Conservation (phyloP, 2,888 invertebrate species). For the Trilocha varians region DNA sequence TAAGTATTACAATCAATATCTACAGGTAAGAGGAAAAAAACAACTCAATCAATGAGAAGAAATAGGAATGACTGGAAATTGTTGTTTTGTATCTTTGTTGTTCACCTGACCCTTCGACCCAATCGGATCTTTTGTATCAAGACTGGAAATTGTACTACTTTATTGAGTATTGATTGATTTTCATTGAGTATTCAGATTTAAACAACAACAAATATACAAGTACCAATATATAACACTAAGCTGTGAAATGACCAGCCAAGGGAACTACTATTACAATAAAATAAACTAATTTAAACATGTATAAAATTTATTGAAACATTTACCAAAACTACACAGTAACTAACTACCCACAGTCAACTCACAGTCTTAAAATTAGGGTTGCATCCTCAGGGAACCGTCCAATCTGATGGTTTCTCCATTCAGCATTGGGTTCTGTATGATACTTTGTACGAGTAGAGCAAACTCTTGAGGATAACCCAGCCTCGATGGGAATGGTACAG, state of each 20-base stretch:
- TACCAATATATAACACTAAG: no score
- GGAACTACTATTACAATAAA: background rate
- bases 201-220: no score
- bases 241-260: background rate
- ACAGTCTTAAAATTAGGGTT: conserved; percentile 36
- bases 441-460: conserved; percentile 65
- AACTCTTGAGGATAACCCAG: conserved; percentile 70
- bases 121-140: no score
- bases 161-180: no score
- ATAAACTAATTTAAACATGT: background rate
- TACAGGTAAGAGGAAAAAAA: no score
- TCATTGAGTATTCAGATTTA: no score
- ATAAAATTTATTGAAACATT: background rate
- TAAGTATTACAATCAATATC: no score
- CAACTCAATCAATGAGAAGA: no score
- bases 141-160: no score
- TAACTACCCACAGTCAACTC: background rate
- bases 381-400: conserved; percentile 74
- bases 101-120: no score
- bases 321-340: background rate
- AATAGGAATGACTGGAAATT: no score
- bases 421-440: conserved; percentile 71
- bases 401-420: conserved; percentile 75
- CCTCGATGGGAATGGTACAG: conserved; percentile 69
- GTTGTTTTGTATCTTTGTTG: no score